These are phyloP conservation scores for Mohoua ochrocephala DNA, from an alignment of 2,113 vertebrate species.

Conservation along the genomic window DNA sequence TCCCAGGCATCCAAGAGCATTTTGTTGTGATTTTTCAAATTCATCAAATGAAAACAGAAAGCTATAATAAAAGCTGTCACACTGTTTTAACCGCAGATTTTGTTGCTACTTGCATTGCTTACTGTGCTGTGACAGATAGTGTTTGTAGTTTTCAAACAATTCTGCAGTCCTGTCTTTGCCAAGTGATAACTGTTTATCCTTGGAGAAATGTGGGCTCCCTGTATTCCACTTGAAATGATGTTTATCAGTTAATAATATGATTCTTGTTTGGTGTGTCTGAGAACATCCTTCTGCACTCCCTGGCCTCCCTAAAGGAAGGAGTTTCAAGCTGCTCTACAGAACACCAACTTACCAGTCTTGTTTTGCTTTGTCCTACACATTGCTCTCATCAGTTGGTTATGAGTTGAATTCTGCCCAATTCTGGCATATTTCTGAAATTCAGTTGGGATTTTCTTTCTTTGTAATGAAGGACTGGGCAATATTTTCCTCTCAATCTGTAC, in stretches of 20 bases:
- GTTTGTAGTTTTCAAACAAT: conserved; percentile 48
- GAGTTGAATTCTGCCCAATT: not conserved
- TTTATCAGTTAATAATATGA: not conserved
- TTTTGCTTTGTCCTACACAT: not conserved
- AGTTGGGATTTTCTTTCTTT: not conserved
- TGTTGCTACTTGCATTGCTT: conserved; percentile 36
- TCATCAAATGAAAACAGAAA: not conserved
- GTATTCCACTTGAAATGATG: not conserved
- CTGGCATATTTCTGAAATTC: not conserved
- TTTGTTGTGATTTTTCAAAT: conserved; percentile 18
- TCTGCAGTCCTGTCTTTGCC: not conserved
- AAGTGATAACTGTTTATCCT: conserved; percentile 6
- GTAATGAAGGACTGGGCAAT: not conserved
- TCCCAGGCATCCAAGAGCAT: not conserved
- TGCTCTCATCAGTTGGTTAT: not conserved
- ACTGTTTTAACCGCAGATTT: conserved; percentile 35
- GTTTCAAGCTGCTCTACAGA: not conserved
- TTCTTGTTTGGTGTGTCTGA: not conserved
- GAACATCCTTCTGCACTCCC: not conserved
- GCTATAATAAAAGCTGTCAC: conserved; percentile 45
- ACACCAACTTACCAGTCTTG: not conserved
- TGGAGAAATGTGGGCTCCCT: not conserved
- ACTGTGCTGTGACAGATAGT: conserved; percentile 26
- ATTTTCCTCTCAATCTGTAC: not conserved
- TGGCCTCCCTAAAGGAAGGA: not conserved